Evolutionary conservation across 1,140 invertebrate species (phyloP).

Genomic region (Eurytemora carolleeae): DNA sequence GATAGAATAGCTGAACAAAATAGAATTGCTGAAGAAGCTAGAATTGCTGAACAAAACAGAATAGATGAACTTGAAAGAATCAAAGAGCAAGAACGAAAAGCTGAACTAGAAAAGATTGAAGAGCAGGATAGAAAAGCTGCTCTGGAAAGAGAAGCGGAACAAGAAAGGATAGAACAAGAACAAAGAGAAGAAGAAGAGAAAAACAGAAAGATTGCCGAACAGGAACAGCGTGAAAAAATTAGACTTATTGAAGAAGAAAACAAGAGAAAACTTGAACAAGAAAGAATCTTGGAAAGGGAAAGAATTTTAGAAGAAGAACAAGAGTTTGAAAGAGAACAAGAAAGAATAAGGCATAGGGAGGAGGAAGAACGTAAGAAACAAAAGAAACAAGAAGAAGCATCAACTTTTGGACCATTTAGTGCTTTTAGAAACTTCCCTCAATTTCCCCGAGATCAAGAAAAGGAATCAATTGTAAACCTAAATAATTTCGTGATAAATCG

Average conservation of each 20-base stretch:
- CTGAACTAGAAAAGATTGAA: neutral
- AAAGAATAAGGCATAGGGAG: neutral
- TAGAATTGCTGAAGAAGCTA: neutral
- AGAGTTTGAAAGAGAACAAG: neutral
- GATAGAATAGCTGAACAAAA: neutral
- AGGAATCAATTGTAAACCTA: neutral
- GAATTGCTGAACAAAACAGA: neutral
- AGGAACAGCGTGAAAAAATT: neutral
- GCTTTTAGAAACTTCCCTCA: constrained; percentile 15
- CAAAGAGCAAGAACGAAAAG: neutral
- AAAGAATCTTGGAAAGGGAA: neutral
- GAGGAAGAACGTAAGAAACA: neutral
- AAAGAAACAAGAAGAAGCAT: neutral
- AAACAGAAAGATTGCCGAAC: neutral
- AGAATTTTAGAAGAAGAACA: neutral
- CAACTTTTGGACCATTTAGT: constrained; percentile 4
- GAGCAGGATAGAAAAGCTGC: neutral
- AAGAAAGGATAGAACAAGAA: neutral
- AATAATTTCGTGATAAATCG: too few relatives aligned
- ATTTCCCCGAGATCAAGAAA: neutral
- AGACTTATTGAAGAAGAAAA: too few relatives aligned
- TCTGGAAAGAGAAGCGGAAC: neutral
- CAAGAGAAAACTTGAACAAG: neutral
- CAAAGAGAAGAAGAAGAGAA: neutral
- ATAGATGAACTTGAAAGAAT: too few relatives aligned